A percentile compares a stretch with the other conserved stretches of the same genome.
Conservation (phyloP, 2,888 invertebrate genomes). For the Aporophyla nigra region DNA sequence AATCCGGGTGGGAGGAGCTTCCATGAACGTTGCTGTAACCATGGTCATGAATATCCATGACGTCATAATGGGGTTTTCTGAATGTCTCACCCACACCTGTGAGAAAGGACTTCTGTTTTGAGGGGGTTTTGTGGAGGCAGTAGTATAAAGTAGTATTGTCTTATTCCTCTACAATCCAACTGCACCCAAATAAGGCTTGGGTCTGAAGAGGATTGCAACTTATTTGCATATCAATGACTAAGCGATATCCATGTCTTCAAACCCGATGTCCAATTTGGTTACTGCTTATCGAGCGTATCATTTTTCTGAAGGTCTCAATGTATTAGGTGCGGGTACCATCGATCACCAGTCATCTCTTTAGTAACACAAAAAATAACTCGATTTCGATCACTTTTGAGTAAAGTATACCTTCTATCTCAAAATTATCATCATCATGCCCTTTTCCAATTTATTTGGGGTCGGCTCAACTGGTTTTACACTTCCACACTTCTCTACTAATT, state of each 20-base stretch:
- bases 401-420: no score
- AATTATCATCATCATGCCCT: no score
- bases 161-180: background rate
- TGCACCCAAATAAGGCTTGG: background rate
- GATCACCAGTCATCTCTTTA: background rate
- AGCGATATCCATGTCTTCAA: background rate
- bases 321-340: background rate
- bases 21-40: slow-evolving; percentile 56
- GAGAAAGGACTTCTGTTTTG: background rate
- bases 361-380: no score
- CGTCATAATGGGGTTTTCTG: slow-evolving; percentile 34
- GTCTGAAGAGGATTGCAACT: background rate
- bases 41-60: slow-evolving; percentile 47
- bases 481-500: no score
- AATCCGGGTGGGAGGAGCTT: slow-evolving; percentile 71
- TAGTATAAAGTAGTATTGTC: background rate
- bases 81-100: background rate
- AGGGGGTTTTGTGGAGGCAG: no score
- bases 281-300: background rate
- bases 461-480: no score
- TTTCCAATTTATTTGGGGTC: no score
- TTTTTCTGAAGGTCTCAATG: background rate
- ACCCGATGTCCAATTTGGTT: no score
- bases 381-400: no score
- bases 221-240: background rate